Evolutionary conservation across 2,113 vertebrate species (phyloP).

Genomic region (Rhagologus leucostigma): DNA sequence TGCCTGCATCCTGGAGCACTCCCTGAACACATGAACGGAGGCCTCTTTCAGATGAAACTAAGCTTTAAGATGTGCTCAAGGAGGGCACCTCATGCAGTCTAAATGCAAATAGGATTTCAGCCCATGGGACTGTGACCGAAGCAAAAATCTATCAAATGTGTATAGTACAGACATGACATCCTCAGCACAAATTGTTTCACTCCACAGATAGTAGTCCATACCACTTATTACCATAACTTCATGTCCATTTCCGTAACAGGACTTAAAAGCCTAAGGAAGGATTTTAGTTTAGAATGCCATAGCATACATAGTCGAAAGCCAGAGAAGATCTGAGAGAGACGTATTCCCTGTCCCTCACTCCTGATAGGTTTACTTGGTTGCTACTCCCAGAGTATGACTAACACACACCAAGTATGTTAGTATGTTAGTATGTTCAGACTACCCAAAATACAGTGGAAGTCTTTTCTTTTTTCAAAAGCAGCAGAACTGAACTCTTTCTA

Average conservation of each 20-base stretch:
- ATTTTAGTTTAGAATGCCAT: neutral
- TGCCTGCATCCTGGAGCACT: neutral
- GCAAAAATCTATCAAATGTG: neutral
- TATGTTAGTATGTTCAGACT: neutral
- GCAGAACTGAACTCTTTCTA: neutral
- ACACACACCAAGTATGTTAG: neutral
- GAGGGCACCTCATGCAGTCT: neutral
- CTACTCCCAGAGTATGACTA: neutral
- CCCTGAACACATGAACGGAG: fast-evolving
- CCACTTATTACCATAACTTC: neutral
- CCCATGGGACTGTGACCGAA: neutral
- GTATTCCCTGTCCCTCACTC: neutral
- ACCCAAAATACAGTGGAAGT: neutral
- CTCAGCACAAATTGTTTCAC: neutral
- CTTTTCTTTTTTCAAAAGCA: neutral
- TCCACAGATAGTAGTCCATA: neutral
- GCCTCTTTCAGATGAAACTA: neutral
- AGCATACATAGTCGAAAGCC: neutral
- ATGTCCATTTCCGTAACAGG: neutral
- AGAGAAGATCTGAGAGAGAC: neutral
- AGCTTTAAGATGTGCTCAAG: neutral
- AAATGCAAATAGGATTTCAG: conserved; percentile 4
- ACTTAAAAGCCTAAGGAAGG: neutral
- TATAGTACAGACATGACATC: neutral
- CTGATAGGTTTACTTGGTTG: neutral